Evolutionary conservation across 2,888 invertebrate genomes (phyloP).

Genomic region (Ptychoptera contaminata): DNA sequence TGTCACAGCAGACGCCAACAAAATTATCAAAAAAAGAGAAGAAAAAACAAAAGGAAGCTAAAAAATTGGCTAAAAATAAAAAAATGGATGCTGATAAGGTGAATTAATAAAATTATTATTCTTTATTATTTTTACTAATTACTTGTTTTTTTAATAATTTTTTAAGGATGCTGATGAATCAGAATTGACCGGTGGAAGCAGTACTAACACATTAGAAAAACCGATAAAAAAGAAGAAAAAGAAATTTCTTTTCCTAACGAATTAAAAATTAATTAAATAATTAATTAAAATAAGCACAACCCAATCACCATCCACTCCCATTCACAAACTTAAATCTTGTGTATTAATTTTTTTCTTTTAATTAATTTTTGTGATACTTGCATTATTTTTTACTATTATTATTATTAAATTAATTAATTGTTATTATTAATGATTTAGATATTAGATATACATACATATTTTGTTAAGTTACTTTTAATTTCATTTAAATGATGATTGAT

Average conservation of each 20-base stretch:
- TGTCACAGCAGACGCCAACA: conserved; percentile 20
- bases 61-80: conserved; percentile 37
- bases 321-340: too few relatives aligned
- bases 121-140: conserved; percentile 1
- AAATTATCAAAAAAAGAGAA: conserved; percentile 33
- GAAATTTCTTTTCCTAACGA: neutral
- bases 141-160: neutral
- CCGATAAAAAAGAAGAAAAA: conserved; percentile 3
- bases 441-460: too few relatives aligned
- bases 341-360: too few relatives aligned
- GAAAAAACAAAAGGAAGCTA: conserved; percentile 34
- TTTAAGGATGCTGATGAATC: conserved; percentile 4
- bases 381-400: too few relatives aligned
- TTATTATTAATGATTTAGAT: too few relatives aligned
- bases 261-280: too few relatives aligned
- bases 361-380: too few relatives aligned
- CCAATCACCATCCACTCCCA: too few relatives aligned
- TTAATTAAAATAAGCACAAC: too few relatives aligned
- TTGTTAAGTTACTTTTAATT: too few relatives aligned
- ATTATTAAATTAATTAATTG: too few relatives aligned
- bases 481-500: too few relatives aligned
- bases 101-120: conserved; percentile 1
- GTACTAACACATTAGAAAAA: neutral
- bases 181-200: neutral
- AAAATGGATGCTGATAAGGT: conserved; percentile 44